phyloP scores from a whole-genome alignment of 2,113 vertebrate genomes.

The Sardina pilchardus region DNA sequence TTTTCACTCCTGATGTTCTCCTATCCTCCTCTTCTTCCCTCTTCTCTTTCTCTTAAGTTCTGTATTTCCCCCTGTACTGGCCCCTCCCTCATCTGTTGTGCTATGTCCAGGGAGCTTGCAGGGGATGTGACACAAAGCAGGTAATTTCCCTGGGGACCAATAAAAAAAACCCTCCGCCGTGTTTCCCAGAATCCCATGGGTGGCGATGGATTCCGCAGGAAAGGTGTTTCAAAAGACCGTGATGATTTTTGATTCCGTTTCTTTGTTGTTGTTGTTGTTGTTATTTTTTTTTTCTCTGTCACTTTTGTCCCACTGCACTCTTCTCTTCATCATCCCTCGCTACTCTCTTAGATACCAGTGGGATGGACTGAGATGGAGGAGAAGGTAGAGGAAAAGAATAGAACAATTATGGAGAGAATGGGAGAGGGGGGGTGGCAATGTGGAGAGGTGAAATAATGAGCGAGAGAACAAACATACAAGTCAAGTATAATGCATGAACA shows the following conservation, averaged over 20 bases:
- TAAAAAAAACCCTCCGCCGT: slow-evolving; percentile 43
- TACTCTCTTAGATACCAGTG: too few species aligned
- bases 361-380: slow-evolving; percentile 6
- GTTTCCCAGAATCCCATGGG: slow-evolving; percentile 35
- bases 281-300: background rate
- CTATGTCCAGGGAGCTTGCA: slow-evolving; percentile 32
- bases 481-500: background rate
- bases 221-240: slow-evolving; percentile 40
- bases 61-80: background rate
- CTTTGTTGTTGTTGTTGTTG: background rate
- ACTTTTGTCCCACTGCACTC: background rate
- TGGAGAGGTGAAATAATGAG: too few species aligned
- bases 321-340: background rate
- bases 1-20: background rate
- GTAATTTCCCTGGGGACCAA: slow-evolving; percentile 55
- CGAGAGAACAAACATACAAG: background rate
- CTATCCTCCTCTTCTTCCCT: background rate
- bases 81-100: slow-evolving; percentile 32
- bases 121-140: slow-evolving; percentile 46
- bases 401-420: background rate
- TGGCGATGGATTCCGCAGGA: slow-evolving; percentile 34
- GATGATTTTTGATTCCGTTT: slow-evolving; percentile 26
- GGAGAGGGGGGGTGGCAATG: too few species aligned
- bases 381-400: background rate
- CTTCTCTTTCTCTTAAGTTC: background rate